These are phyloP conservation scores for Lochmaea capreae DNA, from an alignment of 2,888 invertebrate genomes.

Conservation along the genomic window DNA sequence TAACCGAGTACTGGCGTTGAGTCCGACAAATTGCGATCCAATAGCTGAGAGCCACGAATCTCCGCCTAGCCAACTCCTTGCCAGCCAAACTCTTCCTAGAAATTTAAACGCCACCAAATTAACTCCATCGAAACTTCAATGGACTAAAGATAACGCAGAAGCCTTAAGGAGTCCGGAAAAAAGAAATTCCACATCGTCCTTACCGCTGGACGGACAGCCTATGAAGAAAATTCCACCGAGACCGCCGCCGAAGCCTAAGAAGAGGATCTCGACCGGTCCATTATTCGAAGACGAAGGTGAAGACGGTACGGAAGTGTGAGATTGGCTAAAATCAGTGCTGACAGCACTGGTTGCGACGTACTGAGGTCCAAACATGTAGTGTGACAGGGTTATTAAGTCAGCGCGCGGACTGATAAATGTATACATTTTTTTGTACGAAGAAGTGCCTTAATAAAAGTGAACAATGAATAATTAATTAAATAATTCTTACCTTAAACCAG, in stretches of 20 bases:
- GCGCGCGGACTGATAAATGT: constrained; percentile 25
- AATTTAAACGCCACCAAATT: constrained; percentile 52
- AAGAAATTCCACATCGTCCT: constrained; percentile 58
- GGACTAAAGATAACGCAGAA: constrained; percentile 63
- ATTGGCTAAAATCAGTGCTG: constrained; percentile 64
- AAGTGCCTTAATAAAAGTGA: constrained; percentile 47
- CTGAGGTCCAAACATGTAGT: constrained; percentile 49
- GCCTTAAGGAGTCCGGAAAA: constrained; percentile 67
- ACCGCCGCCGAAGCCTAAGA: constrained; percentile 87
- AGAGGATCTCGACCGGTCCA: constrained; percentile 79
- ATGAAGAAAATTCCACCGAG: constrained; percentile 85
- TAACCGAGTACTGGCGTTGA: constrained; percentile 66
- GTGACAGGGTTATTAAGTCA: constrained; percentile 27
- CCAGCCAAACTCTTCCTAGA: constrained; percentile 63
- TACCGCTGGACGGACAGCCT: constrained; percentile 48
- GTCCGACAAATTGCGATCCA: constrained; percentile 65
- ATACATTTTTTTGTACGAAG: constrained; percentile 28
- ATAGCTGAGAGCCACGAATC: constrained; percentile 68
- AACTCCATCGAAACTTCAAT: constrained; percentile 61
- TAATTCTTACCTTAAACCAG: constrained; percentile 38
- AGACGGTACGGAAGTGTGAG: constrained; percentile 89
- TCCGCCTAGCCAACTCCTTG: constrained; percentile 62
- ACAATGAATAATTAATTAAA: constrained; percentile 31
- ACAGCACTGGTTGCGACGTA: constrained; percentile 57
- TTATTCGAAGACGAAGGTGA: constrained; percentile 90